A percentile compares a stretch with the other conserved stretches of the same genome.
These are phyloP conservation scores for Listronotus bonariensis DNA, from an alignment of 1,140 invertebrate species.

Conservation along the genomic window DNA sequence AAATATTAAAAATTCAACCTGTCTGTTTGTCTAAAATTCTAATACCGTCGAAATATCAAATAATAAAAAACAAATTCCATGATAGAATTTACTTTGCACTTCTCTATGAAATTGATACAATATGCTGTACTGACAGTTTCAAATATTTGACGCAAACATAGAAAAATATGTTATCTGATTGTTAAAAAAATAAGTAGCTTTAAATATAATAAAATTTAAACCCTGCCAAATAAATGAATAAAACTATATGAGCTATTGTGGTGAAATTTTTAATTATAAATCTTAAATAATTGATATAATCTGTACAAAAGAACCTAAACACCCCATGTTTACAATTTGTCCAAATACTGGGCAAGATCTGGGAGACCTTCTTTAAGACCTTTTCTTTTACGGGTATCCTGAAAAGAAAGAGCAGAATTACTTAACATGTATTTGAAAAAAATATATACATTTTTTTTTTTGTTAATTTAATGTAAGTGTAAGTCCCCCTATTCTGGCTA, in stretches of 20 bases:
- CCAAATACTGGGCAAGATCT: slow-evolving; percentile 88
- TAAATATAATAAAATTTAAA: slow-evolving; percentile 13
- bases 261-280: slow-evolving; percentile 25
- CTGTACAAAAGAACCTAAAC: slow-evolving; percentile 47
- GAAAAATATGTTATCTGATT: not conserved
- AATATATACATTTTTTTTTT: too few relatives aligned
- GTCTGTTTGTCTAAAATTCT: not conserved
- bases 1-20: not conserved
- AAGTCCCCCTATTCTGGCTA: slow-evolving; percentile 60
- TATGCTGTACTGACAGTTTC: not conserved
- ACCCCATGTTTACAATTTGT: slow-evolving; percentile 81
- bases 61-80: slow-evolving; percentile 17
- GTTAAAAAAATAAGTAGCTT: not conserved
- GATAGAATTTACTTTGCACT: slow-evolving; percentile 17
- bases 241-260: slow-evolving; percentile 17
- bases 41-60: slow-evolving; percentile 3
- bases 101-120: slow-evolving; percentile 1
- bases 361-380: slow-evolving; percentile 97
- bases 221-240: slow-evolving; percentile 22
- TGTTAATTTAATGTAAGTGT: slow-evolving; percentile 43
- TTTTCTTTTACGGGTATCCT: slow-evolving; percentile 98
- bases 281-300: slow-evolving; percentile 42
- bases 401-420: slow-evolving; percentile 48
- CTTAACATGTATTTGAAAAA: not conserved
- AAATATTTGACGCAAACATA: too few relatives aligned